Evolutionary conservation across 2,113 vertebrate species (phyloP), one percentile per base, ranked within the genome.

Genomic region (Gopherus evgoodei): DNA sequence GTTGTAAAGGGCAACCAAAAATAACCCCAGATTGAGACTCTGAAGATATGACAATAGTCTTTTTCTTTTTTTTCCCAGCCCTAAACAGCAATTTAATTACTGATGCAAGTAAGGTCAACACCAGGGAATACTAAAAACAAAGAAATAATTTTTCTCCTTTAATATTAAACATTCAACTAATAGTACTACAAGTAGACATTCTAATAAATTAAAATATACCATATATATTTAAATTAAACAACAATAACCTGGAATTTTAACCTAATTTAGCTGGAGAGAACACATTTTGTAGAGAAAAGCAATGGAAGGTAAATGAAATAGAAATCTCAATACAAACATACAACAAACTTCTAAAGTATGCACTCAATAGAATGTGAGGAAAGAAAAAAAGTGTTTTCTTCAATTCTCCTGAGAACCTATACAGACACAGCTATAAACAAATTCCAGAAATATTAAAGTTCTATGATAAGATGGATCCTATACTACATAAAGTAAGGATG

Each of bases 161-260:
- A 82, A 69, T 1, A 81, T 21, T 87, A 27, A 78, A 72, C 81
- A 87, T 69, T 83, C 49, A 93, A 87, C 53, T 62, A 1, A 24
- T 38, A 78, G 38, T 38, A 52, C n/a, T 62, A 56, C 5, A 44
- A 65, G 29, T 24, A 81, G 54, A 79, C 47, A 16, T 3, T 16
- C 35, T 22, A 90, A 92, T 53, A 85, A 89, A 2, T 0, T 0
- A 24, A 91, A 89, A 59, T 35, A 49, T 2, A 38, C 47, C 35
- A 75, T 0, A 50, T 0, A 79, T 6, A 80, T 1, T 11, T 89
- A 86, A 83, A 5, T 14, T 47, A 79, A 9, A 84, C 59, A 91
- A n/a, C 19, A 86, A 6, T 11, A 80, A 59, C 16, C 75, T 2
- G 57, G 3, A 25, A 65, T 16, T 86, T 81, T 88, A 65, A 49